A percentile compares a stretch with the other conserved stretches of the same genome.
These are phyloP conservation scores for Eristalinus sepulchralis DNA, from an alignment of 2,888 invertebrate species.

Conservation along the genomic window DNA sequence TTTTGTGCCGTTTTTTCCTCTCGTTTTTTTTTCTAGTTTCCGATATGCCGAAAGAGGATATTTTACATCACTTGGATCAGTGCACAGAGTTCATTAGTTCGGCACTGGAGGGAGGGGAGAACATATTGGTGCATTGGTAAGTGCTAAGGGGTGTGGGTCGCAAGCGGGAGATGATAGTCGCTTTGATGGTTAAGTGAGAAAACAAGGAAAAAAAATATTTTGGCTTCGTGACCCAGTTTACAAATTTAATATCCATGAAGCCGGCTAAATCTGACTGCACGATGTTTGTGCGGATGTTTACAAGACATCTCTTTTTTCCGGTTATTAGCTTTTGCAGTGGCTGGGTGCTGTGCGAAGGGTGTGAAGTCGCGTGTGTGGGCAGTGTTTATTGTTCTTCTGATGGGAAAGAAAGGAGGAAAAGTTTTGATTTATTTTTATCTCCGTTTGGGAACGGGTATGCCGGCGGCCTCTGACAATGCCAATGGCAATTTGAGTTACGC, in stretches of 20 bases:
- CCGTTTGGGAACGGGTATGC: not conserved
- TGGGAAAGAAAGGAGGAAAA: not conserved
- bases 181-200: not conserved
- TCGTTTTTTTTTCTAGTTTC: slow-evolving; percentile 83
- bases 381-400: not conserved
- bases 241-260: slow-evolving; percentile 9
- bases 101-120: slow-evolving; percentile 85
- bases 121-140: slow-evolving; percentile 93
- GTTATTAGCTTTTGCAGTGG: not conserved
- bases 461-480: not conserved
- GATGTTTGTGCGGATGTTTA: not conserved
- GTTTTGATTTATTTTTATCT: not conserved
- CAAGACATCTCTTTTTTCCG: not conserved
- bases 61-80: slow-evolving; percentile 89
- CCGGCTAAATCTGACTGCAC: not conserved
- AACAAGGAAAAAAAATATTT: not conserved
- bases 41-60: slow-evolving; percentile 92
- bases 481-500: not conserved
- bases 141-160: slow-evolving; percentile 39
- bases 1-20: not conserved
- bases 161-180: not conserved
- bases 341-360: not conserved
- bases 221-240: slow-evolving; percentile 17
- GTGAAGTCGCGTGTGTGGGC: not conserved
- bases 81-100: slow-evolving; percentile 89